These are phyloP conservation scores for Gonocerus acuteangulatus DNA, from an alignment of 2,888 invertebrate genomes.

Conservation along the genomic window DNA sequence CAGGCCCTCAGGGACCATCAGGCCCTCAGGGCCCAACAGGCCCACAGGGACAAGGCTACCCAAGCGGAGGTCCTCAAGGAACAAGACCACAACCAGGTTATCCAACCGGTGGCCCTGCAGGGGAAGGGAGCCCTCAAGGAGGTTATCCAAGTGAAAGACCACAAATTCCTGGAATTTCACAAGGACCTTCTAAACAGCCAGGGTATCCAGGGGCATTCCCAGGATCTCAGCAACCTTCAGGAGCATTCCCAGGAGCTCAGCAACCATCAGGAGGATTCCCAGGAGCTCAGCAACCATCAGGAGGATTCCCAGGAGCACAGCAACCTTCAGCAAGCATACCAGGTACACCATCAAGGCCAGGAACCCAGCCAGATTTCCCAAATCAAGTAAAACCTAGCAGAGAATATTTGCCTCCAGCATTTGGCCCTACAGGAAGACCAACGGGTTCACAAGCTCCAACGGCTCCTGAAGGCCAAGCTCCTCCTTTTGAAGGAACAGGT, in stretches of 20 bases:
- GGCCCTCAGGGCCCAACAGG: slow-evolving; percentile 40
- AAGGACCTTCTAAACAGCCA: slow-evolving; percentile 17
- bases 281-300: slow-evolving; percentile 39
- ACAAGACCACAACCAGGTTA: slow-evolving; percentile 37
- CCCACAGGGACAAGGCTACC: slow-evolving; percentile 38
- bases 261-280: slow-evolving; percentile 34
- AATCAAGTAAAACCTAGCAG: slow-evolving; percentile 13
- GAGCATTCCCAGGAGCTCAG: neutral
- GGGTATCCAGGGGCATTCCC: slow-evolving; percentile 37
- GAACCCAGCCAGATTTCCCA: slow-evolving; percentile 12
- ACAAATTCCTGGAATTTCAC: slow-evolving; percentile 31
- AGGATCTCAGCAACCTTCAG: slow-evolving; percentile 36
- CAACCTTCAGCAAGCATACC: slow-evolving; percentile 37
- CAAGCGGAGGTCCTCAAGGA: slow-evolving; percentile 38
- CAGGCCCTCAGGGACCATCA: slow-evolving; percentile 35
- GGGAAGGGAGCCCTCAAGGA: slow-evolving; percentile 34
- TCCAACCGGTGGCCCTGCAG: slow-evolving; percentile 36
- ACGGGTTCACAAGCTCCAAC: slow-evolving; percentile 12
- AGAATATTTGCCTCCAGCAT: slow-evolving; percentile 20
- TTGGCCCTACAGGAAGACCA: slow-evolving; percentile 20
- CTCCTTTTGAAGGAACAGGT: slow-evolving; percentile 37
- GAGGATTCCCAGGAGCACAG: slow-evolving; percentile 41
- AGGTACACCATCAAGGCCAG: slow-evolving; percentile 33
- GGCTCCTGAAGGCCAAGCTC: slow-evolving; percentile 35
- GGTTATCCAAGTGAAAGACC: slow-evolving; percentile 29